Percentiles rank a stretch among this genome's conserved stretches.
Conservation (phyloP, 2,113 vertebrate genomes). For the Syrmaticus mikado region DNA sequence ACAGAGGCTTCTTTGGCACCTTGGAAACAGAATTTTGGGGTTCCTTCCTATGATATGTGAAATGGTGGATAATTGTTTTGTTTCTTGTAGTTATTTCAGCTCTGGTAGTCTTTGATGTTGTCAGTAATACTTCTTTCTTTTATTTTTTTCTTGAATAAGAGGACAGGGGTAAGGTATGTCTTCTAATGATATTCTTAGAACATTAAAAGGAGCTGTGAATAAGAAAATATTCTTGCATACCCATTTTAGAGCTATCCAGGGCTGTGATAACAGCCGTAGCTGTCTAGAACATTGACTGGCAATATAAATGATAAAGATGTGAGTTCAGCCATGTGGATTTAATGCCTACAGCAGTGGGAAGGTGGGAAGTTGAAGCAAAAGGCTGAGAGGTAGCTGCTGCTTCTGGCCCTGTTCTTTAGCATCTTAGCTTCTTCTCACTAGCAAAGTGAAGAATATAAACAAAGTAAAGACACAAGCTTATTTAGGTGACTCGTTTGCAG, state of each 20-base stretch:
- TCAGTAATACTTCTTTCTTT: neutral
- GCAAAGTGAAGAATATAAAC: neutral
- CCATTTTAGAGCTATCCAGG: neutral
- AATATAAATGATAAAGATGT: neutral
- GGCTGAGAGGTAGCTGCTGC: neutral
- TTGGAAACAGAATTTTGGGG: constrained; percentile 18
- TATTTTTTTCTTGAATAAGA: neutral
- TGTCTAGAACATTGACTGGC: neutral
- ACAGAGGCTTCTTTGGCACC: neutral
- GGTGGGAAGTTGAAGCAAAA: neutral
- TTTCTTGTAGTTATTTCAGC: neutral
- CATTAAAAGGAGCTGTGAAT: neutral
- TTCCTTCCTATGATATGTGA: neutral
- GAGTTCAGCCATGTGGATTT: neutral
- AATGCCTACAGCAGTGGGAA: neutral
- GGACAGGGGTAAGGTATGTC: neutral
- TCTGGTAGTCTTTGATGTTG: neutral
- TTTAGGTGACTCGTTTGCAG: neutral
- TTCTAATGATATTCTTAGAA: neutral
- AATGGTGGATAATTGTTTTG: neutral
- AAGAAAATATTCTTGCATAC: neutral
- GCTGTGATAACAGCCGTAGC: neutral
- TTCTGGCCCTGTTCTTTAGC: neutral
- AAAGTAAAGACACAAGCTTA: neutral
- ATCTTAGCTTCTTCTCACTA: neutral